Evolutionary conservation across 2,797 vertebrate genomes (phyloP).

Genomic region (Halcyon leucocephala): DNA sequence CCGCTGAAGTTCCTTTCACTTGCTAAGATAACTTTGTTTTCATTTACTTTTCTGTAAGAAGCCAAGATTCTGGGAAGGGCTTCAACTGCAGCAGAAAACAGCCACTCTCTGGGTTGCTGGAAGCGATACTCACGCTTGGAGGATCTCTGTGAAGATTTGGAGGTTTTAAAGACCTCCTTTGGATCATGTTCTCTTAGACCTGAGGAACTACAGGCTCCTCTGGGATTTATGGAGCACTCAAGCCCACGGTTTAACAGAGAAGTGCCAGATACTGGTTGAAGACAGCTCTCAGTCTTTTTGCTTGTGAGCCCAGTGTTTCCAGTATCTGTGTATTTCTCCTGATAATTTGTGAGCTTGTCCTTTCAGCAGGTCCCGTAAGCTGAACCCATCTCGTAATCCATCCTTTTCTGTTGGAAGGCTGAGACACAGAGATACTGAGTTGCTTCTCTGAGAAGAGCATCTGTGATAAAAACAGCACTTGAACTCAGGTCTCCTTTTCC

Average conservation of each 20-base stretch:
- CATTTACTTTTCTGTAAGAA: not conserved
- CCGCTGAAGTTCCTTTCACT: not conserved
- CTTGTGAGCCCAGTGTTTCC: not conserved
- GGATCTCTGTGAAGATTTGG: not conserved
- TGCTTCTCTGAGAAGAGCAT: not conserved
- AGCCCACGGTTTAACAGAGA: not conserved
- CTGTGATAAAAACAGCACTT: not conserved
- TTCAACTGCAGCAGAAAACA: rapidly evolving
- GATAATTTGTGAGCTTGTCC: not conserved
- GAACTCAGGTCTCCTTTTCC: not conserved
- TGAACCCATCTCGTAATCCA: not conserved
- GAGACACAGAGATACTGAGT: not conserved
- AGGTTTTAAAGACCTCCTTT: not conserved
- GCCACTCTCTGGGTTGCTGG: rapidly evolving
- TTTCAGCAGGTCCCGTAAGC: not conserved
- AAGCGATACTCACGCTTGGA: rapidly evolving
- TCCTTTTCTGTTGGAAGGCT: not conserved
- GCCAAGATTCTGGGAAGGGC: not conserved
- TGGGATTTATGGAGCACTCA: not conserved
- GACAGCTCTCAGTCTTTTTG: not conserved
- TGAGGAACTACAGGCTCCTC: not conserved
- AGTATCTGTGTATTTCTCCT: rapidly evolving
- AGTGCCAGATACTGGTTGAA: not conserved
- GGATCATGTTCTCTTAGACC: not conserved
- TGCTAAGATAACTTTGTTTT: not conserved